Evolutionary conservation across 2,888 invertebrate species (phyloP), one percentile per base, ranked within the genome.

Genomic region (Toxonevra muliebris): DNA sequence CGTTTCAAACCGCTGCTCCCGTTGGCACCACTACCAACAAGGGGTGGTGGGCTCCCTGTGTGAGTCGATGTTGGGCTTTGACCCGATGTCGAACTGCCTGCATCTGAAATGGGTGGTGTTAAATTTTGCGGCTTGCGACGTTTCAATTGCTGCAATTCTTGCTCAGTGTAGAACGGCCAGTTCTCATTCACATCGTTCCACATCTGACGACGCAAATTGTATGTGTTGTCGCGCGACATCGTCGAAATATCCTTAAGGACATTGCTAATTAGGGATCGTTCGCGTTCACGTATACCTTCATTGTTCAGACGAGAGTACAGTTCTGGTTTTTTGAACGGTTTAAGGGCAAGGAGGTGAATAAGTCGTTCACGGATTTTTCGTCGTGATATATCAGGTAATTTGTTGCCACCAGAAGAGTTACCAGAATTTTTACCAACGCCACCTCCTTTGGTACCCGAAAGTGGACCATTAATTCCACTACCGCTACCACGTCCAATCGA

Each of bases 101-200:
- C 90, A 81, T 95, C 95, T 78, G 93, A 94, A 82, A 93, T 93
- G 74, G 95, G 95, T 70, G 95, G 95, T 71, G 95, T 95, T 79
- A 95, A 88, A 86, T 95, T 95, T 87, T 94, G 93, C 80, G 95
- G 95, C 88, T 95, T 95, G 83, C 93, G 92, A 85, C 93, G 91
- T 88, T 95, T 96, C 82, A 97, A 89, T 86, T 93, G 90, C 82
- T 93, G 92, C 85, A 90, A 90, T 84, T 97, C 97, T 81, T 94
- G 93, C 78, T 96, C 96, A 19, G 92, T 90, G 84, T 96, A 97
- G 87, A 93, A 96, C 71, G 95, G 94, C 97, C 97, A 97, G 83
- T 94, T 93, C 81, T 94, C 94, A 78, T 94, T 92, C 74, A 96
- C 95, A 84, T 97, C 97, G 83, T 93, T 94, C 95, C 96, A 97